These are phyloP conservation scores for Brachionus plicatilis DNA, from an alignment of 1,140 invertebrate species.

Conservation along the genomic window DNA sequence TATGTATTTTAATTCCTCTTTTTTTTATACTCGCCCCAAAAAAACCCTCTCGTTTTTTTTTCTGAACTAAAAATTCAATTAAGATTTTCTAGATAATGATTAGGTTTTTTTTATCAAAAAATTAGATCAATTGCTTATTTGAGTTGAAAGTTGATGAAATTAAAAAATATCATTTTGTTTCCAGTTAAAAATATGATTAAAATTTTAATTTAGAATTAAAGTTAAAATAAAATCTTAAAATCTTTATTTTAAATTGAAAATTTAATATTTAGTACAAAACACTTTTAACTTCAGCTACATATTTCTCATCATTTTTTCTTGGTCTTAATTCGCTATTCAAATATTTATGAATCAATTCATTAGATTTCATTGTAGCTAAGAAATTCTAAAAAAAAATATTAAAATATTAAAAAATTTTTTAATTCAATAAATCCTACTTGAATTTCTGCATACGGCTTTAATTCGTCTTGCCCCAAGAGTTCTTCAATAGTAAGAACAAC, in stretches of 20 bases:
- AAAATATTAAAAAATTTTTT: background rate
- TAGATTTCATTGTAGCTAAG: background rate
- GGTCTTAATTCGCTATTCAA: background rate
- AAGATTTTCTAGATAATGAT: no score
- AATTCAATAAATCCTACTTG: background rate
- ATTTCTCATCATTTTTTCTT: slow-evolving; percentile 28
- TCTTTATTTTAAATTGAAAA: background rate
- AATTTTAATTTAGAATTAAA: no score
- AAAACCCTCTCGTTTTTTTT: no score
- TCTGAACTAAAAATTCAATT: no score
- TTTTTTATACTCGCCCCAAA: no score
- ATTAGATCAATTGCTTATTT: no score
- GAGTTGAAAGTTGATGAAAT: no score
- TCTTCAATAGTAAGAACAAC: slow-evolving; percentile 27
- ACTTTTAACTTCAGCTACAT: background rate
- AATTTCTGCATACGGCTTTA: slow-evolving; percentile 17
- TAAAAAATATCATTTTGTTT: no score
- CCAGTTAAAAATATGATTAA: no score
- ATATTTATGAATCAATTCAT: background rate
- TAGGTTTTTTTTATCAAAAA: no score
- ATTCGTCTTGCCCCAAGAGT: background rate
- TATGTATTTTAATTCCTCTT: no score
- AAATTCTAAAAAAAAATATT: background rate
- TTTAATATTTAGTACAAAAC: background rate
- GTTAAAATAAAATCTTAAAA: background rate